phyloP scores from a whole-genome alignment of 2,888 invertebrate genomes.

The Pollenia amentaria region DNA sequence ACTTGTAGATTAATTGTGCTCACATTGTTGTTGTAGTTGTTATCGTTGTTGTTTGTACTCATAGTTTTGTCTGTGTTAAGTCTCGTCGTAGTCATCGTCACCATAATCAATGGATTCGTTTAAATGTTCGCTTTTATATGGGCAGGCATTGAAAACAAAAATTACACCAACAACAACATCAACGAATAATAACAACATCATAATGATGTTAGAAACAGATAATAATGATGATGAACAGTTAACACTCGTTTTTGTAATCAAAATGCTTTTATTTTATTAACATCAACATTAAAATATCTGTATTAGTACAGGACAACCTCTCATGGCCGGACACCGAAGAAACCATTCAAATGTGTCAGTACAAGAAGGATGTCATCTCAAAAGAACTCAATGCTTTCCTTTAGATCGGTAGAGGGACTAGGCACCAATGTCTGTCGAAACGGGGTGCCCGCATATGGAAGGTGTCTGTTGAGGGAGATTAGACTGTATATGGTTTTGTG shows the following conservation, averaged over 20 bases:
- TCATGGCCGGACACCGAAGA: no score
- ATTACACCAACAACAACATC: conserved; percentile 14
- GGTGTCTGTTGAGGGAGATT: no score
- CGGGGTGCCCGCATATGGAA: no score
- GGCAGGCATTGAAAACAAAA: conserved; percentile 43
- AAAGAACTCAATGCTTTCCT: no score
- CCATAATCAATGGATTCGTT: conserved; percentile 41
- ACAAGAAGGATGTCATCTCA: no score
- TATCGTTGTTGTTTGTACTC: conserved; percentile 38
- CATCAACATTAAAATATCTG: conserved; percentile 44
- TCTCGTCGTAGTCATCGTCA: conserved; percentile 54
- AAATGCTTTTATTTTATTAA: conserved; percentile 67
- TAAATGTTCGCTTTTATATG: conserved; percentile 19
- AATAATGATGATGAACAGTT: conserved; percentile 34
- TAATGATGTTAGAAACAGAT: conserved; percentile 15
- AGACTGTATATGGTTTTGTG: background rate
- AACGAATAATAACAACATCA: conserved; percentile 23
- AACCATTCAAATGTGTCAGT: no score
- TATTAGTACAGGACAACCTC: background rate
- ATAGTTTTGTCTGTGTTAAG: conserved; percentile 68
- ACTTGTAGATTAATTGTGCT: conserved; percentile 61
- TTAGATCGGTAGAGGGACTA: no score
- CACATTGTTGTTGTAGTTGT: conserved; percentile 5
- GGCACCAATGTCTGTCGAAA: no score
- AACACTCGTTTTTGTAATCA: conserved; percentile 39